Evolutionary conservation across 2,797 vertebrate genomes (phyloP).

Genomic region (Chelonia mydas): DNA sequence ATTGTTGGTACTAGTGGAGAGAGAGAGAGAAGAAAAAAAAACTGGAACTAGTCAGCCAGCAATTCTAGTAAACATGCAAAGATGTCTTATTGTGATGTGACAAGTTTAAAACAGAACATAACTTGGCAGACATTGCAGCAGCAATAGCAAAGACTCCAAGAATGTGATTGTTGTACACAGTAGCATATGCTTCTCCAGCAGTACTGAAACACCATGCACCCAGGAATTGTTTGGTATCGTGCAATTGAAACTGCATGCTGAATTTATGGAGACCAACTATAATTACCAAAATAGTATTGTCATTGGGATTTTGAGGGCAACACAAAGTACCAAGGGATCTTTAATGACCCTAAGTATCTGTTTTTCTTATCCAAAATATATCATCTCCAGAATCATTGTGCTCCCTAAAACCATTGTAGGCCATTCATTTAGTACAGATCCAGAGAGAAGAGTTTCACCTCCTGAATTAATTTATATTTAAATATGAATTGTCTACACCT

Average conservation of each 20-base stretch:
- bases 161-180: slow-evolving; percentile 15
- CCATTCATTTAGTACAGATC: slow-evolving; percentile 52
- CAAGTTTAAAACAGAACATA: slow-evolving; percentile 19
- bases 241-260: slow-evolving; percentile 3
- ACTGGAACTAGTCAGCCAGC: background rate
- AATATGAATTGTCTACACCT: background rate
- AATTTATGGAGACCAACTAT: background rate
- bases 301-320: background rate
- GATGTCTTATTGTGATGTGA: slow-evolving; percentile 15
- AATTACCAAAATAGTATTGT: background rate
- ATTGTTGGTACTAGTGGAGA: background rate
- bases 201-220: slow-evolving; percentile 7
- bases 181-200: background rate
- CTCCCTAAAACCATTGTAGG: slow-evolving; percentile 22
- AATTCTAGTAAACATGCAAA: background rate
- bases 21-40: accelerated
- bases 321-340: background rate
- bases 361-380: slow-evolving; percentile 18
- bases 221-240: slow-evolving; percentile 18
- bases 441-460: slow-evolving; percentile 12
- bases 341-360: background rate
- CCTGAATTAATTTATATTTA: slow-evolving; percentile 28
- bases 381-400: background rate
- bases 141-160: background rate
- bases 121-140: background rate